phyloP scores from a whole-genome alignment of 2,113 vertebrate genomes.

The Apaloderma vittatum region DNA sequence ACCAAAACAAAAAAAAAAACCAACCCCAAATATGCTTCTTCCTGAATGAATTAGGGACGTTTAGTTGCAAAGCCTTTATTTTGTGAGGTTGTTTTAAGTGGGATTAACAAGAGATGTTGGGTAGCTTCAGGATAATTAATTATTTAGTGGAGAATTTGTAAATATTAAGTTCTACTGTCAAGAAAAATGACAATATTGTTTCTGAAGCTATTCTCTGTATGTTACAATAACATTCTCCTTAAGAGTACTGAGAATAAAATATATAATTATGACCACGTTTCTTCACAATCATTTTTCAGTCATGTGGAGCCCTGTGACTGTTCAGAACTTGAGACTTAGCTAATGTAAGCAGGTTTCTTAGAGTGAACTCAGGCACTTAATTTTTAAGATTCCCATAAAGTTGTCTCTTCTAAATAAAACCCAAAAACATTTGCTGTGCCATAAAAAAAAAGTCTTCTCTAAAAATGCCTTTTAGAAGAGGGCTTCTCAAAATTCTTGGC shows the following conservation, averaged over 20 bases:
- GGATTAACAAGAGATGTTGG: constrained; percentile 25
- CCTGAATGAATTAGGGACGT: not conserved
- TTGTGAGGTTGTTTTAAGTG: not conserved
- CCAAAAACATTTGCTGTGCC: not conserved
- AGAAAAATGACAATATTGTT: not conserved
- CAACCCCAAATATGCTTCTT: not conserved
- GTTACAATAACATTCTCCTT: not conserved
- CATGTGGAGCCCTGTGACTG: not conserved
- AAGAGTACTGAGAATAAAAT: not conserved
- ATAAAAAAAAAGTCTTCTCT: not conserved
- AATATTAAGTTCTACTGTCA: not conserved
- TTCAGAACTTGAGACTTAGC: not conserved
- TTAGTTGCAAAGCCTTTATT: constrained; percentile 18
- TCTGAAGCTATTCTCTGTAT: not conserved
- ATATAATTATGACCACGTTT: not conserved
- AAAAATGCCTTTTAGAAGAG: not conserved
- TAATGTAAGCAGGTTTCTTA: not conserved
- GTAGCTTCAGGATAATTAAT: not conserved
- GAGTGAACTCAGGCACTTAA: not conserved
- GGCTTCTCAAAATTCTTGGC: not conserved
- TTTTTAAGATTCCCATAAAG: not conserved
- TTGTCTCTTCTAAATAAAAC: not conserved
- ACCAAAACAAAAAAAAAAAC: too few relatives aligned
- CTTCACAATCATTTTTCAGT: not conserved
- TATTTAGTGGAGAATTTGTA: not conserved